Evolutionary conservation across 2,888 invertebrate genomes (phyloP), one percentile per base, ranked within the genome.

Genomic region (Drosophila suboccidentalis): DNA sequence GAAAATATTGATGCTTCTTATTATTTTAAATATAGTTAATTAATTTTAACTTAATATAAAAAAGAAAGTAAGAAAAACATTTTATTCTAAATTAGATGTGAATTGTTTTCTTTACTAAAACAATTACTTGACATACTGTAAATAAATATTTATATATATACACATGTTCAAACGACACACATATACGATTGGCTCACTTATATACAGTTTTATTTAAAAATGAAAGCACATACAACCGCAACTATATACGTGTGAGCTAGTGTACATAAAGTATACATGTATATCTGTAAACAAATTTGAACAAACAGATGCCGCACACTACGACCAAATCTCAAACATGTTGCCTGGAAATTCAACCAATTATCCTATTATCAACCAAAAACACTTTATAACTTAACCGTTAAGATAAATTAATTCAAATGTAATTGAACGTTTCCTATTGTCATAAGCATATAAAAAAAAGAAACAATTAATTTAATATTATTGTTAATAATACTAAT

Each of bases 171-270:
- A 5, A 59, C n/a, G 29, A 32, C 1, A 29, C 6, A 17, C 1
- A 26, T 26, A 9, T 26, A 44, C 46, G 11, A 22, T 26, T 36
- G 39, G 36, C 54, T 66, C 44, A 65, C 44, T 43, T 65, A 61
- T 57, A 38, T 39, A 51, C 22, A 74, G 50, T 41, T 26, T 44
- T 15, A 38, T 61, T 55, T 74, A 43, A 41, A 74, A 55, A 67
- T 50, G 13, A n/a, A 67, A 55, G 22, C 19, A 26, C 36, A 51
- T 39, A 44, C n/a, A 13, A 34, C 26, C 22, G 53, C 6, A 34
- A 22, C 8, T 50, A 15, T 19, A 3, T 50, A 32, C 22, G 22
- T 15, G 38, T 4, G 15, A 17, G 17, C 10, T 17, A 26, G 39
- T 8, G 15, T 32, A 22, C 9, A 15, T 34, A 41, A 5, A 29